Percentiles rank a stretch among this genome's conserved stretches.
Conservation (phyloP, 2,113 vertebrate genomes). For the Istiophorus platypterus region DNA sequence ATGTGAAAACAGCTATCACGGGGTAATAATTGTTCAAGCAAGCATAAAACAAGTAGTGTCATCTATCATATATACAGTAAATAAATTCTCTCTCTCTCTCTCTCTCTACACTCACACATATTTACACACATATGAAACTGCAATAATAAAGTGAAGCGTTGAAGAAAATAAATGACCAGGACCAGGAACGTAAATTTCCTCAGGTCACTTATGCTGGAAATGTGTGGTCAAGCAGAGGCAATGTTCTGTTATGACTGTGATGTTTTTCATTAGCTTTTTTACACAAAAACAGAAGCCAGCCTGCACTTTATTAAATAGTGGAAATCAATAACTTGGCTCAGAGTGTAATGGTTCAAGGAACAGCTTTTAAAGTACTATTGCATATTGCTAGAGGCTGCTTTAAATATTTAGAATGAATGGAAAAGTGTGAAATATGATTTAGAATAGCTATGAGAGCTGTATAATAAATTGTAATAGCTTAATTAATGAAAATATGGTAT, state of each 20-base stretch:
- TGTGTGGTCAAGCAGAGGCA: conserved; percentile 37
- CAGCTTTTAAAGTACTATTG: conserved; percentile 48
- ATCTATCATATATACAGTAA: too few relatives aligned
- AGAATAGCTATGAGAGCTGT: neutral
- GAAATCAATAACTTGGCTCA: conserved; percentile 50
- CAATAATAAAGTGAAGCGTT: conserved; percentile 15
- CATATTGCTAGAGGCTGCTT: conserved; percentile 41
- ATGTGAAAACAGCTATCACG: conserved; percentile 4
- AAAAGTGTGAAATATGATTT: conserved; percentile 49
- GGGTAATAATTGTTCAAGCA: neutral
- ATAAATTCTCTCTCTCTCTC: too few relatives aligned
- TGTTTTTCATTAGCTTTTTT: conserved; percentile 57
- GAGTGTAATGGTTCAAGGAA: conserved; percentile 53
- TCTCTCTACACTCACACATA: neutral
- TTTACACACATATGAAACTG: neutral
- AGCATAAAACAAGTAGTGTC: neutral
- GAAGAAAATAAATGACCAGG: conserved; percentile 32
- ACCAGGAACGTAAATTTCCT: conserved; percentile 21
- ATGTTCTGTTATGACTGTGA: conserved; percentile 38
- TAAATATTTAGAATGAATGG: conserved; percentile 41
- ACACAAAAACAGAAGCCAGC: conserved; percentile 38
- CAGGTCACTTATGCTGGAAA: conserved; percentile 27
- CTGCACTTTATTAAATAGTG: conserved; percentile 51
- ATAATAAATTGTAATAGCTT: conserved; percentile 3
- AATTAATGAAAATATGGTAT: conserved; percentile 3